Percentiles rank a stretch among this genome's conserved stretches.
Conservation (phyloP, 2,888 invertebrate species). For the Ophioninae sp. region DNA sequence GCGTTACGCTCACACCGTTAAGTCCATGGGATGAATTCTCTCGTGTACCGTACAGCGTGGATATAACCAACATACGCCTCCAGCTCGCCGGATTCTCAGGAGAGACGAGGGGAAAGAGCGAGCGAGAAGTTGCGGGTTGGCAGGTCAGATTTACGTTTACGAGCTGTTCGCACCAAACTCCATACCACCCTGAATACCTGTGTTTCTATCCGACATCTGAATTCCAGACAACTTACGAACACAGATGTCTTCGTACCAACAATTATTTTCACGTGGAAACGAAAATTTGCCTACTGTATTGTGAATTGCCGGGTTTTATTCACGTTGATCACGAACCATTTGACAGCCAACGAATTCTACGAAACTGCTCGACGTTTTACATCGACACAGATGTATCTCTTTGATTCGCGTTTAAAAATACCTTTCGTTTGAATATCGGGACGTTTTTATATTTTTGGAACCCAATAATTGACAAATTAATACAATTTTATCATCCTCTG, state of each 20-base stretch:
- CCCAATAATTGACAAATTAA: no score
- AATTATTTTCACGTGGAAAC: no score
- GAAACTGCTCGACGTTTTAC: no score
- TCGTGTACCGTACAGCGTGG: slow-evolving; percentile 42
- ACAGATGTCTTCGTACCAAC: neutral
- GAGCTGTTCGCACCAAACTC: slow-evolving; percentile 51
- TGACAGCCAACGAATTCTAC: neutral
- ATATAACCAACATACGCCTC: slow-evolving; percentile 30
- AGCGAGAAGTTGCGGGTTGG: slow-evolving; percentile 59
- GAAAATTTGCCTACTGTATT: slow-evolving; percentile 4
- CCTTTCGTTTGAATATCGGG: no score
- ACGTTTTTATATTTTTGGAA: no score
- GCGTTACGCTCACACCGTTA: slow-evolving; percentile 63
- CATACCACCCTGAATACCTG: slow-evolving; percentile 28
- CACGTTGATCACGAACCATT: slow-evolving; percentile 13
- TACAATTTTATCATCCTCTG: no score
- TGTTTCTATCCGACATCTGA: slow-evolving; percentile 41
- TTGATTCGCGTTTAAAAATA: no score
- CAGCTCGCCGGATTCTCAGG: slow-evolving; percentile 25
- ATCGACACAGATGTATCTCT: no score
- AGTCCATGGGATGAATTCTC: slow-evolving; percentile 69
- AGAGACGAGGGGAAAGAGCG: slow-evolving; percentile 36
- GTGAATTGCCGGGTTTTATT: slow-evolving; percentile 17
- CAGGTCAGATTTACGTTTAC: slow-evolving; percentile 66
- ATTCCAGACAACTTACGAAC: slow-evolving; percentile 13